Conservation (phyloP, 2,888 invertebrate genomes). For the Odontocerum albicorne region DNA sequence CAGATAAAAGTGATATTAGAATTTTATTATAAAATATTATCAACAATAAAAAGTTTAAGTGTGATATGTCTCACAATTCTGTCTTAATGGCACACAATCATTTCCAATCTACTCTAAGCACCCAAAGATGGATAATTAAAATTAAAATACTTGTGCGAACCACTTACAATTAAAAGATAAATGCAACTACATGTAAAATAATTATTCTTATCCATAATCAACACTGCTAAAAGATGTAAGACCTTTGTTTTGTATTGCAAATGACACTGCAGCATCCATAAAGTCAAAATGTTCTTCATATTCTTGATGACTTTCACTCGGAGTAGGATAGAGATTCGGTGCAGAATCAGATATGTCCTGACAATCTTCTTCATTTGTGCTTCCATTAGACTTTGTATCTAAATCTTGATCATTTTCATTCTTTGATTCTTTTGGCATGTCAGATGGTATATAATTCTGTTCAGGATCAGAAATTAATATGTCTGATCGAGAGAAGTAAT, state of each 20-base stretch:
- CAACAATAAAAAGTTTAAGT: too few species aligned
- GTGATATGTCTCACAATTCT: too few species aligned
- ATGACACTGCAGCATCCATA: slow-evolving; percentile 71
- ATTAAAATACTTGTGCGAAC: too few species aligned
- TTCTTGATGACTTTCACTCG: slow-evolving; percentile 20
- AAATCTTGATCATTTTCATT: slow-evolving; percentile 15
- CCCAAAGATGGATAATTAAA: too few species aligned
- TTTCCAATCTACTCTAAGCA: too few species aligned
- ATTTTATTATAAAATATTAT: too few species aligned
- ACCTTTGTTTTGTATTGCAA: slow-evolving; percentile 74
- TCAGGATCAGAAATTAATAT: too few species aligned
- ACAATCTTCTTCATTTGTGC: slow-evolving; percentile 31
- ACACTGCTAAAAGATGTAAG: slow-evolving; percentile 45
- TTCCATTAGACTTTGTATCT: slow-evolving; percentile 19
- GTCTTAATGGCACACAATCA: too few species aligned
- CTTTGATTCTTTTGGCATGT: slow-evolving; percentile 17
- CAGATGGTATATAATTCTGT: slow-evolving; percentile 1
- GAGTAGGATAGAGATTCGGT: slow-evolving; percentile 1
- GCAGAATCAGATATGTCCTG: neutral
- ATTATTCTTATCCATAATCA: slow-evolving; percentile 27
- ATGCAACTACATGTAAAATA: neutral
- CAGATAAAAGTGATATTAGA: too few species aligned
- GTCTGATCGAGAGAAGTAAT: slow-evolving; percentile 6
- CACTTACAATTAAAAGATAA: too few species aligned
- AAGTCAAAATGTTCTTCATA: slow-evolving; percentile 56